A percentile compares a stretch with the other conserved stretches of the same genome.
These are phyloP conservation scores for Willisornis vidua DNA, from an alignment of 2,113 vertebrate genomes.

Conservation along the genomic window DNA sequence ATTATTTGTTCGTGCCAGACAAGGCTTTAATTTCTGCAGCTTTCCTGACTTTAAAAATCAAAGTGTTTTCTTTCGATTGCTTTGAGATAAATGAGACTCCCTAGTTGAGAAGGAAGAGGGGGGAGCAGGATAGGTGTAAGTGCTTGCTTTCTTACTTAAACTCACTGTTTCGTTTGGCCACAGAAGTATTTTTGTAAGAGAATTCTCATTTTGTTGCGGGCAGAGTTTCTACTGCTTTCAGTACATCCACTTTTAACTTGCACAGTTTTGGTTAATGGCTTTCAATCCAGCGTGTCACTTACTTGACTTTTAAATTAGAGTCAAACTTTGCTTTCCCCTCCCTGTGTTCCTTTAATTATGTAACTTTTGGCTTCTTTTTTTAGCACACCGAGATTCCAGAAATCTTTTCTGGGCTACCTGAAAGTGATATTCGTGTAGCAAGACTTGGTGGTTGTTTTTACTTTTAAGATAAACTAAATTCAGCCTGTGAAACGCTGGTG, in stretches of 20 bases:
- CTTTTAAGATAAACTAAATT: neutral
- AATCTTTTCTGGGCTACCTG: neutral
- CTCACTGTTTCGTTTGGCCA: conserved; percentile 29
- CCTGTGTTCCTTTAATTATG: neutral
- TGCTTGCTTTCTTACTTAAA: conserved; percentile 29
- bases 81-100: conserved; percentile 35
- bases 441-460: neutral
- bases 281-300: neutral
- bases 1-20: neutral
- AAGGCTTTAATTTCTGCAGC: conserved; percentile 2
- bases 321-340: neutral
- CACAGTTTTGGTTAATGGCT: neutral
- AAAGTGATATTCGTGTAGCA: neutral
- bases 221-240: conserved; percentile 31
- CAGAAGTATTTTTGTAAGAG: conserved; percentile 11
- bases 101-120: neutral
- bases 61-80: conserved; percentile 27
- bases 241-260: neutral
- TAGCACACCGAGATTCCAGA: neutral
- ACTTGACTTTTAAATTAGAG: neutral
- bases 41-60: neutral
- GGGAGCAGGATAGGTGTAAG: neutral
- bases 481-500: neutral
- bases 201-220: neutral
- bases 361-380: neutral